These are phyloP conservation scores for Mythimna lalbum DNA, from an alignment of 2,888 invertebrate species.

Conservation along the genomic window DNA sequence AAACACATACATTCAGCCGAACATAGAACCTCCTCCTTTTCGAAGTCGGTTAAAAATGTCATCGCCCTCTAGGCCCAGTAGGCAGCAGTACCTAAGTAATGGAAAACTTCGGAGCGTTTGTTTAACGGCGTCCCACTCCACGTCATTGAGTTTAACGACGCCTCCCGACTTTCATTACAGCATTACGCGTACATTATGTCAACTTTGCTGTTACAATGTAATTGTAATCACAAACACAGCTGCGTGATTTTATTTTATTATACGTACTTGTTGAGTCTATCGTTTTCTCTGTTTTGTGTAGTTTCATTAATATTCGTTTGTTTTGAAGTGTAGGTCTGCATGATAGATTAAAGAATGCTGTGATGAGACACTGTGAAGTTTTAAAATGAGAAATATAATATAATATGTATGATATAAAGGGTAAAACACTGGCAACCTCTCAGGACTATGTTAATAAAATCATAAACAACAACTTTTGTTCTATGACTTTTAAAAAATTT, in stretches of 20 bases:
- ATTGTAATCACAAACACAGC: constrained; percentile 49
- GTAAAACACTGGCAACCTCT: no score
- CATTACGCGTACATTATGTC: constrained; percentile 54
- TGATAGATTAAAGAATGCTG: constrained; percentile 3
- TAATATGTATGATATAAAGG: no score
- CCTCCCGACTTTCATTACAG: constrained; percentile 76
- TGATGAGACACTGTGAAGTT: neutral
- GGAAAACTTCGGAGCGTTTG: constrained; percentile 75
- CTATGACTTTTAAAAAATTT: no score
- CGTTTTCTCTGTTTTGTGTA: constrained; percentile 5
- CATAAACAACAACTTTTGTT: no score
- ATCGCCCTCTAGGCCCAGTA: neutral
- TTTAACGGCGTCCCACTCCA: constrained; percentile 73
- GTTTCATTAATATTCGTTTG: constrained; percentile 9
- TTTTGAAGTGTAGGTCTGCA: neutral
- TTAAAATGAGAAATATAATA: neutral
- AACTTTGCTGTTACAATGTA: constrained; percentile 55
- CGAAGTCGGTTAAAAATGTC: no score
- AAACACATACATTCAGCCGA: no score
- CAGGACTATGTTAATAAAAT: no score
- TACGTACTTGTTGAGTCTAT: neutral
- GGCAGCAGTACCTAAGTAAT: constrained; percentile 62
- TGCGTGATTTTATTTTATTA: constrained; percentile 37
- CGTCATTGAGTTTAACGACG: constrained; percentile 83
- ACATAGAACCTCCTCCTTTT: no score